Base-by-base conservation (phyloP, 2,888 invertebrate species). In the Tortricodes alternella region DNA sequence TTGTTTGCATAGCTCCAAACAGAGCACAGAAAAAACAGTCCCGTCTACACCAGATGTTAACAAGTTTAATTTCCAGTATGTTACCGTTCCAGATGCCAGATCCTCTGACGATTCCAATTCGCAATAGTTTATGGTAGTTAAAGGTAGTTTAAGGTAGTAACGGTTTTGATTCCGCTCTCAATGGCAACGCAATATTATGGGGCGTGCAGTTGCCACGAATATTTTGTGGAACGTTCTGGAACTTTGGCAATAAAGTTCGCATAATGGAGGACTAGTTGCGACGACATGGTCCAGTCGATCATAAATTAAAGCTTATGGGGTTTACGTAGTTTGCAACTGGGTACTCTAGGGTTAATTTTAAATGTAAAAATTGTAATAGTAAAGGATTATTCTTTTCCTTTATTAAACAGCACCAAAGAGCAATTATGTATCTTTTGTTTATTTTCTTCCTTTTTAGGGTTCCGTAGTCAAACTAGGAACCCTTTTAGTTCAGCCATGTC, bases 181-280 rank as follows among this genome's bases (percentile, higher is more conserved):
- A 44, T 59, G 52, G 34, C 3, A 13, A 53, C 16, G 15, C 32
- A 55, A 53, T 63, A 58, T 58, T 46, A 61, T 51, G 24, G 51
- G 46, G 46, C 38, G 38, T 56, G 53, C 52, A 57, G 29, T 49
- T 18, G 32, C 53, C 39, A 8, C 24, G 56, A 53, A 53, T 49
- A 51, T 58, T 62, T 58, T 48, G 48, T 44, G 46, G 38, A 46
- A 53, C 56, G 18, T 38, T 50, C 34, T 23, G 15, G 21, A 65
- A 64, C 62, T 65, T 64, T 16, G 50, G 50, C 58, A 55, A 65
- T 65, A 65, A 65, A 64, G 51, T 59, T 32, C 39, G 58, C 53
- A 52, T 64, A 62, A 64, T 62, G 60, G 62, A 44, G 46, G 43
- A 13, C 50, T 52, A 61, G 59, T 58, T 58, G 51, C 46, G 50